These are phyloP conservation scores for Euschistus heros DNA, from an alignment of 1,140 invertebrate species.

Conservation along the genomic window DNA sequence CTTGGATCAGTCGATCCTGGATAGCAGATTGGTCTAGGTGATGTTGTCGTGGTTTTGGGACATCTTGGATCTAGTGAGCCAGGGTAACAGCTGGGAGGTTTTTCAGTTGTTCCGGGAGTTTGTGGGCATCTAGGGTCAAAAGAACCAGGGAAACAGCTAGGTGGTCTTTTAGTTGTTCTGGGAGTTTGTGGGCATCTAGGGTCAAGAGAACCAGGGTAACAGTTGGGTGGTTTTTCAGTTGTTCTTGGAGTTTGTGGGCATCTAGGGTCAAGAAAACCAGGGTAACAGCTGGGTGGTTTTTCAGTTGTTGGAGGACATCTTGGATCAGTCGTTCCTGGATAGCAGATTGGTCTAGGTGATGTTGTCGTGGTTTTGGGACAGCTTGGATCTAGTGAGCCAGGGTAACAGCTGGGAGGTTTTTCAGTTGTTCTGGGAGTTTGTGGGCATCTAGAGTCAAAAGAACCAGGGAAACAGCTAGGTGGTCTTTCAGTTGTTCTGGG, in stretches of 20 bases:
- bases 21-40: conserved; percentile 19
- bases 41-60: conserved; percentile 22
- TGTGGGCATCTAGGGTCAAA: conserved; percentile 35
- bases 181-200: conserved; percentile 34
- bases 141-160: conserved; percentile 30
- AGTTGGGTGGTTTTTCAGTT: conserved; percentile 2
- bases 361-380: conserved; percentile 25
- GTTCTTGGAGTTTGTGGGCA: conserved; percentile 30
- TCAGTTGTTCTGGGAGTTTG: conserved; percentile 27
- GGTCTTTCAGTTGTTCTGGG: conserved; percentile 28
- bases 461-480: conserved; percentile 32
- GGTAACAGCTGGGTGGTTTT: conserved; percentile 31
- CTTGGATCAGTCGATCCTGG: conserved; percentile 32
- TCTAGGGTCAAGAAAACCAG: conserved; percentile 35
- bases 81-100: conserved; percentile 32
- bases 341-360: conserved; percentile 24
- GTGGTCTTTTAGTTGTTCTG: conserved; percentile 12
- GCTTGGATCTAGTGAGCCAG: conserved; percentile 30
- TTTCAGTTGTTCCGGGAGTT: conserved; percentile 28
- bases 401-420: conserved; percentile 28
- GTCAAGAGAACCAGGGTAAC: conserved; percentile 32
- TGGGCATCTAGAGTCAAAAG: conserved; percentile 35
- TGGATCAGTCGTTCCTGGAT: conserved; percentile 34
- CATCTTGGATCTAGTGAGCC: conserved; percentile 32
- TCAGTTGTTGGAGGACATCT: conserved; percentile 31